Conservation (phyloP, 2,888 invertebrate species). For the Protonemura montana region DNA sequence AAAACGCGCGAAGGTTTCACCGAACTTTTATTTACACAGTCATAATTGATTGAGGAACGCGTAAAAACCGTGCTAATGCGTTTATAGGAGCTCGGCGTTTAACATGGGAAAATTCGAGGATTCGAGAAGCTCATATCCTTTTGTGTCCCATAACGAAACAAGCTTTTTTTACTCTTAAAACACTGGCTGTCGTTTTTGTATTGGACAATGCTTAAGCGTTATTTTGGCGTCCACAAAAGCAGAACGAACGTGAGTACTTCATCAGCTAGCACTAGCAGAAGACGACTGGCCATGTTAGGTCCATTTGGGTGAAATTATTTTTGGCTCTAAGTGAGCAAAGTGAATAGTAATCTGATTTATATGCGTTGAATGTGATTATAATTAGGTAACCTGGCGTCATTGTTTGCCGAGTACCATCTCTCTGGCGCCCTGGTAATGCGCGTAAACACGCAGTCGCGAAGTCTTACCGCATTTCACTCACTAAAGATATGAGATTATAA, state of each 20-base stretch:
- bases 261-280: not conserved
- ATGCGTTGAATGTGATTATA: not conserved
- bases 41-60: constrained; percentile 22
- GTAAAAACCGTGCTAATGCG: constrained; percentile 27
- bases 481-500: constrained; percentile 2
- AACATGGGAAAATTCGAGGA: not conserved
- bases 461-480: constrained; percentile 4
- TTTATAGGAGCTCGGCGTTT: constrained; percentile 3
- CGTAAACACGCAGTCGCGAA: not conserved
- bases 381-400: not conserved
- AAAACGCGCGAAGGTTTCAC: not conserved
- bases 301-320: not conserved
- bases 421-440: not conserved
- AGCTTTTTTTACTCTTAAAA: not conserved
- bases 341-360: constrained; percentile 1
- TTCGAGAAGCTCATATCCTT: not conserved
- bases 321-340: not conserved
- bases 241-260: not conserved
- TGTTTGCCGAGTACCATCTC: not conserved
- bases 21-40: constrained; percentile 7
- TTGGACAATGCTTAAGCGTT: not conserved
- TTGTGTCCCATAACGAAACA: not conserved
- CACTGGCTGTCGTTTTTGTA: not conserved
- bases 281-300: not conserved
- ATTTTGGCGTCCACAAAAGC: not conserved